Conservation (phyloP, 2,113 vertebrate genomes). For the Salminus brasiliensis region DNA sequence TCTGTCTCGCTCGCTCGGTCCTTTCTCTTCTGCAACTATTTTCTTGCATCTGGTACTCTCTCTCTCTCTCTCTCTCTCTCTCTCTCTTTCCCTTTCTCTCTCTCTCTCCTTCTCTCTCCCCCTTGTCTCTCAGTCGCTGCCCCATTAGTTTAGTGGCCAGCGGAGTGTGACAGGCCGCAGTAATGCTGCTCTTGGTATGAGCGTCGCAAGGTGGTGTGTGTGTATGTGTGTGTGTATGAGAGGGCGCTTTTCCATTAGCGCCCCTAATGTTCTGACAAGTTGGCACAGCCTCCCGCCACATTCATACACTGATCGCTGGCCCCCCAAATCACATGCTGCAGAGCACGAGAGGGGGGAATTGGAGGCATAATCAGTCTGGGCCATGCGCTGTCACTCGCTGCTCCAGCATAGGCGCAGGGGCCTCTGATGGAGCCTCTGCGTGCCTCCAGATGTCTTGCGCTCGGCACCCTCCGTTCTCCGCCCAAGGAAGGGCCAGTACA, state of each 20-base stretch:
- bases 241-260: conserved; percentile 98
- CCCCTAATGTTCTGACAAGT: conserved; percentile 96
- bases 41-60: conserved; percentile 62
- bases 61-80: no score
- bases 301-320: conserved; percentile 75
- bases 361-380: conserved; percentile 86
- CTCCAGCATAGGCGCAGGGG: conserved; percentile 75
- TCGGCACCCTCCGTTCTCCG: conserved; percentile 28
- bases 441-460: conserved; percentile 25
- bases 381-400: conserved; percentile 89
- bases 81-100: no score
- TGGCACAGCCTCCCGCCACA: conserved; percentile 66
- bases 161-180: conserved; percentile 93
- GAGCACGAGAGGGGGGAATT: conserved; percentile 78
- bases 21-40: conserved; percentile 54
- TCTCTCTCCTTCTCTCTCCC: conserved; percentile 70
- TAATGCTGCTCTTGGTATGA: conserved; percentile 76
- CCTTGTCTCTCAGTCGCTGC: conserved; percentile 72
- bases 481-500: conserved; percentile 6
- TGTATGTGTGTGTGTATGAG: conserved; percentile 87
- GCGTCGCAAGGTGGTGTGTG: conserved; percentile 72
- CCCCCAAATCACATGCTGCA: conserved; percentile 56
- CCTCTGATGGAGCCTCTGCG: conserved; percentile 48
- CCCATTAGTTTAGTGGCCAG: conserved; percentile 98
- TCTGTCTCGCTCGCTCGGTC: conserved; percentile 40